Conservation (phyloP, 2,888 invertebrate genomes). For the Sarcophaga variegata region DNA sequence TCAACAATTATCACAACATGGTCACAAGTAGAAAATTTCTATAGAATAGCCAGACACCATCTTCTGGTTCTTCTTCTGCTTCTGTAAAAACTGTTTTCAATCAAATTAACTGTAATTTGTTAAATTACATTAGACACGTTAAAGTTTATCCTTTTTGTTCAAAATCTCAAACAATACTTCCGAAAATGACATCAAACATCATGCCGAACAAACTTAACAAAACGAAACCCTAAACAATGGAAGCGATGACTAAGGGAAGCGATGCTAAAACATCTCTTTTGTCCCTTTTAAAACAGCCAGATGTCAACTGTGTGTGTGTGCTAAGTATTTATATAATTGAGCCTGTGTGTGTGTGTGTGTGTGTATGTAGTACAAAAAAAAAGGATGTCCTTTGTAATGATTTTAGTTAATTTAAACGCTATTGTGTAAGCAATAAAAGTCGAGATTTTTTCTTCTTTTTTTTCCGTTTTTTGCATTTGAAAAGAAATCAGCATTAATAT, state of each 20-base stretch:
- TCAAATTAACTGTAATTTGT: slow-evolving; percentile 66
- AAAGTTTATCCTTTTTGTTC: slow-evolving; percentile 50
- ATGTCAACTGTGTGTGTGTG: slow-evolving; percentile 26
- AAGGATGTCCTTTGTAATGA: slow-evolving; percentile 59
- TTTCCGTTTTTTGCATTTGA: slow-evolving; percentile 15
- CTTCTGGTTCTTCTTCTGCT: slow-evolving; percentile 4
- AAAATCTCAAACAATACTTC: slow-evolving; percentile 36
- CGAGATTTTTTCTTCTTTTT: not conserved
- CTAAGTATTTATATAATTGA: slow-evolving; percentile 1
- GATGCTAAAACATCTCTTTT: not conserved
- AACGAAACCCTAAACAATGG: slow-evolving; percentile 36
- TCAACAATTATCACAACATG: not conserved
- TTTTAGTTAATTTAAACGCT: slow-evolving; percentile 62
- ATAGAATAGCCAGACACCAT: slow-evolving; percentile 26
- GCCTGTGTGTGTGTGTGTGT: slow-evolving; percentile 10
- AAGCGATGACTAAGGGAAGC: slow-evolving; percentile 32
- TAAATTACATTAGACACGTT: slow-evolving; percentile 66
- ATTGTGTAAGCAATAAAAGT: slow-evolving; percentile 49
- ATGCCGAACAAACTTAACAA: slow-evolving; percentile 24
- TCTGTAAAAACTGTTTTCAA: slow-evolving; percentile 50
- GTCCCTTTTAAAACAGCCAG: slow-evolving; percentile 29
- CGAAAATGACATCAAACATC: slow-evolving; percentile 54
- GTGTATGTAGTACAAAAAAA: slow-evolving; percentile 21
- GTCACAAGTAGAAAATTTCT: not conserved
- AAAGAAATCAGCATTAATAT: slow-evolving; percentile 56